phyloP scores from a whole-genome alignment of 2,888 invertebrate genomes.

The Drosophila anomelani region DNA sequence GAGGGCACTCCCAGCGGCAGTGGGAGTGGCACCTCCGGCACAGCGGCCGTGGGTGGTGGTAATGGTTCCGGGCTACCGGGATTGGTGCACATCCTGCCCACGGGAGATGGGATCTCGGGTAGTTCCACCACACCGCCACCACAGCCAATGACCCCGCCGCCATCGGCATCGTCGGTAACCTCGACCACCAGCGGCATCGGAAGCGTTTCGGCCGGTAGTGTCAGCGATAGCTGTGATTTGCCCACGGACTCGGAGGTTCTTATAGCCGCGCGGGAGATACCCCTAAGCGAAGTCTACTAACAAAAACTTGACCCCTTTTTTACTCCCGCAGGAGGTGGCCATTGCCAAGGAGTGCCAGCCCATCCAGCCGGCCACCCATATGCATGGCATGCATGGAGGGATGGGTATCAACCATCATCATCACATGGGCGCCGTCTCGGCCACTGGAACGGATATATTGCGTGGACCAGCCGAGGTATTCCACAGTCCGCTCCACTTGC shows the following conservation, averaged over 20 bases:
- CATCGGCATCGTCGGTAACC: conserved; percentile 83
- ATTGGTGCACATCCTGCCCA: conserved; percentile 25
- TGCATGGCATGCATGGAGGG: conserved; percentile 53
- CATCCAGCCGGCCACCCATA: conserved; percentile 86
- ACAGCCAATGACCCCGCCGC: conserved; percentile 83
- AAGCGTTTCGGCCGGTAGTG: conserved; percentile 81
- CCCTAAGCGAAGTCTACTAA: not conserved
- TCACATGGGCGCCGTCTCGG: conserved; percentile 62
- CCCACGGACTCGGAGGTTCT: conserved; percentile 84
- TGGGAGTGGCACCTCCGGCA: conserved; percentile 55
- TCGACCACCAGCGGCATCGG: conserved; percentile 84
- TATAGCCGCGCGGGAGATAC: not conserved
- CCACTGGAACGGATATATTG: conserved; percentile 80
- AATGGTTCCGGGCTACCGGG: conserved; percentile 10
- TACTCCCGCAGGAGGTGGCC: conserved; percentile 87
- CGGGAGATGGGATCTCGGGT: conserved; percentile 14
- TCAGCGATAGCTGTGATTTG: conserved; percentile 83
- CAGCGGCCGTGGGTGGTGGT: conserved; percentile 50
- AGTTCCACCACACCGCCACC: conserved; percentile 65
- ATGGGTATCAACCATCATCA: conserved; percentile 79
- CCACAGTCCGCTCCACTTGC: conserved; percentile 86
- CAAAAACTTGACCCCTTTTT: not conserved
- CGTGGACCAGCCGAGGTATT: conserved; percentile 86
- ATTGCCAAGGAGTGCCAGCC: conserved; percentile 88
- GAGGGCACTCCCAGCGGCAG: conserved; percentile 64